Conservation (phyloP, 2,888 invertebrate genomes). For the Marasmarcha lunaedactyla region DNA sequence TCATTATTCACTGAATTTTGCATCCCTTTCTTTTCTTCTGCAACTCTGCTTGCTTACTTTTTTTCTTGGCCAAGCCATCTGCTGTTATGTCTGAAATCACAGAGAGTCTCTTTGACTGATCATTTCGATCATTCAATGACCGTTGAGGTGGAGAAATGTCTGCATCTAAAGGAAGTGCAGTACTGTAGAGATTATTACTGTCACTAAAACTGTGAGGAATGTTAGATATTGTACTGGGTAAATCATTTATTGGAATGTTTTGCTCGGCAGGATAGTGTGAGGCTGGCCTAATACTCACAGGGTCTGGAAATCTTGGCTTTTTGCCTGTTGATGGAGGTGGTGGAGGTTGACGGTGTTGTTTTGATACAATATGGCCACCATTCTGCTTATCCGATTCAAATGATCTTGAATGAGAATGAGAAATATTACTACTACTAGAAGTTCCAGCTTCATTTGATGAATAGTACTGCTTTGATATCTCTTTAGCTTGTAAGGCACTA, state of each 20-base stretch:
- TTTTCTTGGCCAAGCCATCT: conserved; percentile 53
- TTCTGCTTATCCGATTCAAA: conserved; percentile 33
- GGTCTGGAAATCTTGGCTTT: conserved; percentile 61
- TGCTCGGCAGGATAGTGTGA: conserved; percentile 55
- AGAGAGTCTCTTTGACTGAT: conserved; percentile 47
- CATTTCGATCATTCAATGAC: conserved; percentile 24
- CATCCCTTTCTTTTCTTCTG: conserved; percentile 57
- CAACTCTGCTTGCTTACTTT: conserved; percentile 46
- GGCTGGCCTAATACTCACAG: conserved; percentile 56
- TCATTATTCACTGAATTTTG: conserved; percentile 47
- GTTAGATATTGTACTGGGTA: conserved; percentile 19
- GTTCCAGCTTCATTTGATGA: conserved; percentile 33
- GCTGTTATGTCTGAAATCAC: conserved; percentile 61
- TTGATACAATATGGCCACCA: conserved; percentile 19
- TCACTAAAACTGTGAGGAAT: conserved; percentile 55
- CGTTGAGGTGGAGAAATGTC: conserved; percentile 19
- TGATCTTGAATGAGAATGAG: conserved; percentile 36
- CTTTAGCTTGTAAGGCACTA: conserved; percentile 53
- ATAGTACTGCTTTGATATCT: conserved; percentile 50
- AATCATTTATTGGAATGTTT: conserved; percentile 23
- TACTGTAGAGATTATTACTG: conserved; percentile 52
- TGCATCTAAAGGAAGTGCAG: conserved; percentile 40
- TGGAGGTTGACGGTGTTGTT: conserved; percentile 52
- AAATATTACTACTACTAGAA: conserved; percentile 27
- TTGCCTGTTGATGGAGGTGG: conserved; percentile 46